Base-by-base conservation (phyloP, 2,113 vertebrate genomes). In the Tylochromis polylepis region DNA sequence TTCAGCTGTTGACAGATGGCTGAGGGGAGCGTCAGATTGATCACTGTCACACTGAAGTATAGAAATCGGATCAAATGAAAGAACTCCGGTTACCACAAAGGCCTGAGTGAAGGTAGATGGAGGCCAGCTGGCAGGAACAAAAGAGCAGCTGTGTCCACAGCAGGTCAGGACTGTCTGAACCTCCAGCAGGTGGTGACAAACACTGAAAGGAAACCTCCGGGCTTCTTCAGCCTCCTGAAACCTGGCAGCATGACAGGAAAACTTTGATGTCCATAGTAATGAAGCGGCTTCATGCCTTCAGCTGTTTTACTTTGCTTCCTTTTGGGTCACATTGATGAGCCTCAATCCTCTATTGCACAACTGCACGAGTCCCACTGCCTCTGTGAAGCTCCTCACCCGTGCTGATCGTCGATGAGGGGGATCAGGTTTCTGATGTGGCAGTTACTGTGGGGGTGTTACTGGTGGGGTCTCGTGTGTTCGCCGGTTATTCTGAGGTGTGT, bases 71-170 rank as follows among this genome's bases (percentile, higher is more conserved):
- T 9, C 82, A 57, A 67, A 72, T 57, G 16, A 51, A 77, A n/a
- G 11, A 34, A 51, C 16, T 53, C 62, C 49, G 20, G 79, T 8
- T 20, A 15, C 34, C 16, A 5, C 20, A 31, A 38, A 24, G 7
- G 34, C 12, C 46, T 57, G 5, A 22, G 81, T 70, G 57, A 80
- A 56, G 27, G 67, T 65, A 46, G 65, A 75, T 89, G 89, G 94
- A 90, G 60, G 88, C 91, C 91, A 94, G 92, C 92, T 92, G 95
- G 90, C 87, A 85, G 65, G 53, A 87, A 96, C 87, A 81, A 85
- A 91, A 93, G 92, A 92, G 88, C 92, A 96, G 91, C 94, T 95
- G 93, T 43, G 62, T 53, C 87, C 2, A 41, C 81, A 79, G 92
- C 90, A 93, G 90, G 88, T 94, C 2, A 60, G 79, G 16, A 29